Base-by-base conservation (phyloP, 1,140 invertebrate genomes). In the Zaprionus gabonicus region DNA sequence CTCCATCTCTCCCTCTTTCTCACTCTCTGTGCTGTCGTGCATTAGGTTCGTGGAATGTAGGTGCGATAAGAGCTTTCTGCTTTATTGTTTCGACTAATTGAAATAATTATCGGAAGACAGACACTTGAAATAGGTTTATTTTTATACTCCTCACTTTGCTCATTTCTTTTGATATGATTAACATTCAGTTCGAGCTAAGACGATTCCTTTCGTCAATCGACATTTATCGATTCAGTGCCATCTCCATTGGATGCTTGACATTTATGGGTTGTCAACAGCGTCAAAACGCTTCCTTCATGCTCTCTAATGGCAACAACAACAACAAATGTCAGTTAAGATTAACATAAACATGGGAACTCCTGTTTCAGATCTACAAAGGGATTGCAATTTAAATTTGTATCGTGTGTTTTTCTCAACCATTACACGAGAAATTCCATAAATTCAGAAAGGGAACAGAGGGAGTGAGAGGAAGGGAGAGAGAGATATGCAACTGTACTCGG, bases 311-410 rank as follows among this genome's bases (percentile, higher is more conserved):
- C 49, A 59, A 62, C 57, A 60, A 66, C 66, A 78, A 78, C 68
- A 74, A 85, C 67, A 72, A 81, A 85, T 86, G 76, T 77, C 76
- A 82, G 68, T 80, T 86, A 38, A 71, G 72, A 80, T 82, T 77
- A 82, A 75, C 78, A 85, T 81, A 79, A 74, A 46, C 41, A 46
- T 53, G 73, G 28, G 5, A 58, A 65, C 58, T 63, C 28, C 20
- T 51, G 46, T 51, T 20, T 51, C 17, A 23, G 46, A 46, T 46
- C n/a, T 17, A 46, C 41, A 51, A 80, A 82, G 76, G 71, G 80
- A 86, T 80, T 66, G 76, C 64, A 87, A 87, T 86, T 77, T 87
- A n/a, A 78, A 79, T 57, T 69, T 66, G 64, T 60, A 67, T 59
- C 46, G 34, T 49, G 17, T 49, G 46, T 49, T 49, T 49, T 49